phyloP scores from a whole-genome alignment of 2,888 invertebrate species.

The Plebejus anna region DNA sequence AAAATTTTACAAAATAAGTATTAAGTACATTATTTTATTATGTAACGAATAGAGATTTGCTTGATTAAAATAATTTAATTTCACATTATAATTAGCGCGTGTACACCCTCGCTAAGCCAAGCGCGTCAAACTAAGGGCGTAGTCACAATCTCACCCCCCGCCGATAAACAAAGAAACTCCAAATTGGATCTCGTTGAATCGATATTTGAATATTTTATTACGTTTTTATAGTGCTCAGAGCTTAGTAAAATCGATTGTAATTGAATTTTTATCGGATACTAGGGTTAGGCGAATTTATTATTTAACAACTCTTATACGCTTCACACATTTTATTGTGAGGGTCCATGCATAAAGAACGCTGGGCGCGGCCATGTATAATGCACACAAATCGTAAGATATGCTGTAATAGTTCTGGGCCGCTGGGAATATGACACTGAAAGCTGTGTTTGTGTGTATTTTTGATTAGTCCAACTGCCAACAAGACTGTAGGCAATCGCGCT shows the following conservation, averaged over 20 bases:
- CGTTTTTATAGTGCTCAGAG: constrained; percentile 29
- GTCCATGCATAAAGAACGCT: constrained; percentile 2
- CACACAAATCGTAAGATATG: constrained; percentile 18
- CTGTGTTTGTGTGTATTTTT: constrained; percentile 12
- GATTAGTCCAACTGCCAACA: neutral
- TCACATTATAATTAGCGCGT: neutral
- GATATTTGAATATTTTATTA: constrained; percentile 44
- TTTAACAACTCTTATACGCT: constrained; percentile 12
- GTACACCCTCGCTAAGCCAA: constrained; percentile 19
- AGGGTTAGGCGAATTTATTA: constrained; percentile 29
- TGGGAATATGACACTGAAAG: neutral
- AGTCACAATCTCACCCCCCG: constrained; percentile 37
- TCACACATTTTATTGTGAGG: constrained; percentile 23
- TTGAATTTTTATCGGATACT: constrained; percentile 33
- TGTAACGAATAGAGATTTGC: no score
- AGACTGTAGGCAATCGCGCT: neutral
- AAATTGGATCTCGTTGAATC: constrained; percentile 41
- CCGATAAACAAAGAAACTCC: constrained; percentile 41
- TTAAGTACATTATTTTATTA: no score
- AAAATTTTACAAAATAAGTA: no score
- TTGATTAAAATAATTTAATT: no score
- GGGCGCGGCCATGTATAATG: constrained; percentile 4
- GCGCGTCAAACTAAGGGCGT: constrained; percentile 33
- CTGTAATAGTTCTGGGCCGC: neutral
- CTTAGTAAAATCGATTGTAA: constrained; percentile 34